Evolutionary conservation across 2,797 vertebrate genomes (phyloP), one percentile per base, ranked within the genome.

Genomic region (Darevskia mixta): DNA sequence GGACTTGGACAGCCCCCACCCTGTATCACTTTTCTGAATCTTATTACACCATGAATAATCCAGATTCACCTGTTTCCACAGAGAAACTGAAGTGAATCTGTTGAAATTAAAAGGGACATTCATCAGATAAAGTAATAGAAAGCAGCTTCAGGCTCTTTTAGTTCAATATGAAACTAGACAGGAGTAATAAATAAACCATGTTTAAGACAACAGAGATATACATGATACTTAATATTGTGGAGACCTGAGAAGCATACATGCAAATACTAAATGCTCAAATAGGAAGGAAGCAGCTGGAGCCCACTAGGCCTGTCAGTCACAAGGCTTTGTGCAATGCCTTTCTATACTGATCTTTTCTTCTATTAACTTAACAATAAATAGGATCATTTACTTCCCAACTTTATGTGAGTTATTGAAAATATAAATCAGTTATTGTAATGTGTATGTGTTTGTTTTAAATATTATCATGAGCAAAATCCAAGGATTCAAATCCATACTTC

Each of bases 191-290:
- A 85, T 83, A 90, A 86, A 10, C 11, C 38, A 79, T 79, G 2
- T 8, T 32, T 67, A 27, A 49, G 43, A 73, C 80, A 66, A 61
- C 29, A 76, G 58, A 27, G 61, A 10, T 82, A 43, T 92, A 89
- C 92, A 55, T 90, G 94, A 93, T 89, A 71, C 79, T 91, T 92
- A 91, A 92, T 82, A 86, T 82, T 89, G 49, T 55, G 86, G 73
- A 82, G 86, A 91, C 10, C n/a, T 87, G 66, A 83, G 86, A 79
- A 87, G 73, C 5, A 23, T 77, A 23, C 45, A 45, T 79, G 55
- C 87, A 93, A 80, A 41, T 87, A 78, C 38, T 89, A 55, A 72
- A 84, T 73, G 81, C 71, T 27, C 64, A 85, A 55, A 83, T 83
- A 91, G 89, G 88, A 27, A 58, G 76, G 27, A 49, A 80, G 41